phyloP scores from a whole-genome alignment of 2,888 invertebrate genomes.

The Xylocampa areola region DNA sequence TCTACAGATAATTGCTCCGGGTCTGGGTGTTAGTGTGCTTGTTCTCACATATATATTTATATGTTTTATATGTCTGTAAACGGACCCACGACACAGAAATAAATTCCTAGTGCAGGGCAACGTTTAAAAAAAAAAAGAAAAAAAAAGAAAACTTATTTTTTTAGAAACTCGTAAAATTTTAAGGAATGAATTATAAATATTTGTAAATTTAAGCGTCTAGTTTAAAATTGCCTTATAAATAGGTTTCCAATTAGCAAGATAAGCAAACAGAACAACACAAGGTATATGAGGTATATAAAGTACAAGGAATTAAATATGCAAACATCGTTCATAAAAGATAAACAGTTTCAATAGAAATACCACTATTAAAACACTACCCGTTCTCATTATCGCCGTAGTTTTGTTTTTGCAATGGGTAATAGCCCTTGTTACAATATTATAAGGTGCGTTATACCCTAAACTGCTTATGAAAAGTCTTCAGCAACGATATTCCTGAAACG shows the following conservation, averaged over 20 bases:
- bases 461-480: slow-evolving; percentile 26
- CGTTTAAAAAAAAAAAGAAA: too few species aligned
- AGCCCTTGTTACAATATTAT: slow-evolving; percentile 8
- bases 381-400: slow-evolving; percentile 16
- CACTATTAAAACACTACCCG: slow-evolving; percentile 28
- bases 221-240: background rate
- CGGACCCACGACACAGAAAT: too few species aligned
- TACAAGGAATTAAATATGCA: slow-evolving; percentile 6
- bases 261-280: background rate
- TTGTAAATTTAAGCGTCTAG: background rate
- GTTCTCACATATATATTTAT: too few species aligned
- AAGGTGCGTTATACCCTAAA: slow-evolving; percentile 31
- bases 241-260: background rate
- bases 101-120: too few species aligned
- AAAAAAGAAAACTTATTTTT: too few species aligned
- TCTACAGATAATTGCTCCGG: too few species aligned
- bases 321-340: slow-evolving; percentile 14
- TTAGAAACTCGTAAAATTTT: too few species aligned
- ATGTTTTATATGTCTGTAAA: too few species aligned
- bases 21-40: too few species aligned
- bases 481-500: slow-evolving; percentile 42
- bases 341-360: slow-evolving; percentile 16
- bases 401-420: slow-evolving; percentile 11
- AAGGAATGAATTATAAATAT: background rate
- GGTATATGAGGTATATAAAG: background rate